Evolutionary conservation across 2,113 vertebrate genomes (phyloP), one percentile per base, ranked within the genome.

Genomic region (Zosterops hypoxanthus): DNA sequence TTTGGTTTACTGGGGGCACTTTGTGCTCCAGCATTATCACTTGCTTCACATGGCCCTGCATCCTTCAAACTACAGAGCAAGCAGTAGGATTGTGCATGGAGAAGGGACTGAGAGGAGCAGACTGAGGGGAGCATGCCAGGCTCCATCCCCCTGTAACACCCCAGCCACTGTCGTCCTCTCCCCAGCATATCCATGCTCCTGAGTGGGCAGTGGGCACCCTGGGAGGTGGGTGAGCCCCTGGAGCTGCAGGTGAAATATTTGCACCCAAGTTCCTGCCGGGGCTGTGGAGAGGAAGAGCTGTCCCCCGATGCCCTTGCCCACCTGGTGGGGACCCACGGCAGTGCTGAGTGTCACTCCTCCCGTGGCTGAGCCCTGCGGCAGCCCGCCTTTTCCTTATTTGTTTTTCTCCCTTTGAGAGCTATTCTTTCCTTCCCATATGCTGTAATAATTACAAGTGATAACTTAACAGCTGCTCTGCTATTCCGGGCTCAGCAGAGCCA

Each of bases 401-500:
- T 95, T 97, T 96, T 89, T 64, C 95, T 93, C 79, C 66, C 66
- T 80, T 80, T 63, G n/a, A 87, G 91, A 95, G 82, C 87, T 94
- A 78, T 91, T 94, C 95, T 96, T 95, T 96, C 82, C 69, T 69
- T 94, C 66, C 91, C 95, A 95, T 96, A 94, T 95, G 95, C 90
- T 86, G 87, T 91, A 94, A 92, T 96, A 93, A 95, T 96, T 92
- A 79, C 92, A 69, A 84, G 89, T 7, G 39, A 65, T 92, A 91
- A 86, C 79, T 93, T 66, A 88, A 17, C 96, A 95, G 93, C 93
- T 95, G 93, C 82, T 95, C 88, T 85, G 87, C 95, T 97, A 95
- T 96, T 97, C 94, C 23, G 2, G 88, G 88, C 91, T 92, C 63
- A 0, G 89, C 94, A 91, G 80, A 95, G 88, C 91, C 78, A 76